Evolutionary conservation across 2,113 vertebrate species (phyloP).

Genomic region (Labrus mixtus): DNA sequence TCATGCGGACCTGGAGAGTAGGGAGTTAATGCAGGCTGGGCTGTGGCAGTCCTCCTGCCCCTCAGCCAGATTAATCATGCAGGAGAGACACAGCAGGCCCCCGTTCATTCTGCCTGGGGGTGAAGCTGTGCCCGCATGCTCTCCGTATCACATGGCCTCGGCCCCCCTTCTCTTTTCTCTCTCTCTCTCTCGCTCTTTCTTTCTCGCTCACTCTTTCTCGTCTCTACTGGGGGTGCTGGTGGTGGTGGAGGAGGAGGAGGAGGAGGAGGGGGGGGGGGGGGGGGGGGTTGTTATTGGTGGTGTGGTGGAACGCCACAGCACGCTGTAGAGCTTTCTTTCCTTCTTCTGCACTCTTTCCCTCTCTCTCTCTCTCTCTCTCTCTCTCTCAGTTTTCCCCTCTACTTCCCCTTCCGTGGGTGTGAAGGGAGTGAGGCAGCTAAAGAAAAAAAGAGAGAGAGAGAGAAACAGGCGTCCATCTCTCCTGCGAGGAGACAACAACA

Average conservation of each 20-base stretch:
- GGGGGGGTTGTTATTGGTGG: constrained; percentile 48
- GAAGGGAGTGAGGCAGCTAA: constrained; percentile 62
- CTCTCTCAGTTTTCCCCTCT: constrained; percentile 30
- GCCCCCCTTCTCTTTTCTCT: constrained; percentile 48
- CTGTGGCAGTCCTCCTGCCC: constrained; percentile 92
- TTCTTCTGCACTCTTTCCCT: constrained; percentile 49
- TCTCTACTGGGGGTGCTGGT: constrained; percentile 73
- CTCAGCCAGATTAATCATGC: constrained; percentile 98
- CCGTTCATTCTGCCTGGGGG: constrained; percentile 91
- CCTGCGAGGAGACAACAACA: constrained; percentile 80
- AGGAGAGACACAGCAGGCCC: constrained; percentile 95
- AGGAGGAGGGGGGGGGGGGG: constrained; percentile 39
- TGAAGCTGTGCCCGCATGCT: constrained; percentile 89
- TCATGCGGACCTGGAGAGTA: constrained; percentile 73
- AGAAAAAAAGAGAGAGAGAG: constrained; percentile 23
- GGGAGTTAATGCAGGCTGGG: constrained; percentile 86
- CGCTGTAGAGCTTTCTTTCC: constrained; percentile 65
- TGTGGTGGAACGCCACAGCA: constrained; percentile 74
- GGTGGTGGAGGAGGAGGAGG: constrained; percentile 52
- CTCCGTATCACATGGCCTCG: constrained; percentile 91
- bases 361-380: constrained; percentile 4
- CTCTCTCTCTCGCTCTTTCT: constrained; percentile 37
- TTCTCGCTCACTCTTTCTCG: constrained; percentile 41
- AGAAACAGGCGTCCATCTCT: constrained; percentile 80
- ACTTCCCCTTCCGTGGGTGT: constrained; percentile 69